Conservation (phyloP, 2,888 invertebrate species). For the Diadromus collaris region DNA sequence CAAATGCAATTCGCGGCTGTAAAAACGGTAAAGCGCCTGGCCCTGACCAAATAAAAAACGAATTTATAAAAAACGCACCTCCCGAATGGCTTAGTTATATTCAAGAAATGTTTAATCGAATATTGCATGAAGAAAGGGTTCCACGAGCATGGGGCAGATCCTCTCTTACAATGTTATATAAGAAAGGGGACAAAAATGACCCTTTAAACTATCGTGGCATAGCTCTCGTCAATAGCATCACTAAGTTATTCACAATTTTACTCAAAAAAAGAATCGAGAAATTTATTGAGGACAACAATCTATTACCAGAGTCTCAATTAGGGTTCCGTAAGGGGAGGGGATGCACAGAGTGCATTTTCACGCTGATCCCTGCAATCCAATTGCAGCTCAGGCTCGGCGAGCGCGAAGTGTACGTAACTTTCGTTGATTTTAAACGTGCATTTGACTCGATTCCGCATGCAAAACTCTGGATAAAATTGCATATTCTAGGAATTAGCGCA, state of each 20-base stretch:
- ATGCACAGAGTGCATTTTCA: neutral
- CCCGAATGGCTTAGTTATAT: slow-evolving; percentile 21
- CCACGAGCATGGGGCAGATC: slow-evolving; percentile 37
- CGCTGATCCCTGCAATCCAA: slow-evolving; percentile 1
- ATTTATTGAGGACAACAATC: slow-evolving; percentile 49
- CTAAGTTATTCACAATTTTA: slow-evolving; percentile 26
- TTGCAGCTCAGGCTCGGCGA: no score
- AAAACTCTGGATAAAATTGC: slow-evolving; percentile 55
- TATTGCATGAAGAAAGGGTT: slow-evolving; percentile 11
- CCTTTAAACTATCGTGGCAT: slow-evolving; percentile 64
- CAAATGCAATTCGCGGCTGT: neutral
- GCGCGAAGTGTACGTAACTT: slow-evolving; percentile 52
- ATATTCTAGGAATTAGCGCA: slow-evolving; percentile 46
- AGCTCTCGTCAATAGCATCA: slow-evolving; percentile 55
- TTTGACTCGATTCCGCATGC: slow-evolving; percentile 59
- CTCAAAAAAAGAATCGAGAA: neutral
- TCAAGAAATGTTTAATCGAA: slow-evolving; percentile 39
- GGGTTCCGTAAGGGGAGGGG: slow-evolving; percentile 48
- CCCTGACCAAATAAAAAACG: slow-evolving; percentile 32
- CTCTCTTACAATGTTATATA: slow-evolving; percentile 16
- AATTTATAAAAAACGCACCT: slow-evolving; percentile 44
- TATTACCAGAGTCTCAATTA: slow-evolving; percentile 57
- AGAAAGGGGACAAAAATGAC: slow-evolving; percentile 49
- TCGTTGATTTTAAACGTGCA: slow-evolving; percentile 58
- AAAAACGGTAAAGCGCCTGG: slow-evolving; percentile 43